Evolutionary conservation across 1,140 invertebrate genomes (phyloP).

Genomic region (Aporrectodea caliginosa): DNA sequence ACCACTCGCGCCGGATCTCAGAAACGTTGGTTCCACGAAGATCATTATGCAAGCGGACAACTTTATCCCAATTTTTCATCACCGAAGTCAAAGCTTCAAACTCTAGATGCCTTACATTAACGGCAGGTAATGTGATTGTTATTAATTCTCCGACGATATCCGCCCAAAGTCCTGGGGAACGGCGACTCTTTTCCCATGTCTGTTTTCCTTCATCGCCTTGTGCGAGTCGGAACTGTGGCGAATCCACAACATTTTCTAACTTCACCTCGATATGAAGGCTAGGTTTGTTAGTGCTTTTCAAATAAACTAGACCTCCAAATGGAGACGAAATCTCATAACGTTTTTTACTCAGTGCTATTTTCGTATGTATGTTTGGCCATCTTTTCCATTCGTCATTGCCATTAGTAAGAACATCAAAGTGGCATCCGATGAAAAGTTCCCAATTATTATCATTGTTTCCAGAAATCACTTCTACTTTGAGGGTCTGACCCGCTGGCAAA

Average conservation of each 20-base stretch:
- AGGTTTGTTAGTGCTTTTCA: constrained; percentile 13
- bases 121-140: constrained; percentile 36
- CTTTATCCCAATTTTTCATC: constrained; percentile 36
- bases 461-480: background rate
- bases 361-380: constrained; percentile 4
- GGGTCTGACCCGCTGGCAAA: constrained; percentile 1
- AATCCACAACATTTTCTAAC: constrained; percentile 19
- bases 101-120: constrained; percentile 24
- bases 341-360: background rate
- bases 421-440: background rate
- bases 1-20: constrained; percentile 29
- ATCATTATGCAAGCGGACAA: constrained; percentile 32
- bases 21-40: constrained; percentile 31
- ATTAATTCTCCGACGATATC: constrained; percentile 37
- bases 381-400: background rate
- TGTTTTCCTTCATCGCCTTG: constrained; percentile 9
- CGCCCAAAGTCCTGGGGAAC: constrained; percentile 37
- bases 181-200: constrained; percentile 19
- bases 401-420: background rate
- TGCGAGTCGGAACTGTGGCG: constrained; percentile 12
- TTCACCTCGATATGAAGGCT: background rate
- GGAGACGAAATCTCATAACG: constrained; percentile 3
- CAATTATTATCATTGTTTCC: background rate
- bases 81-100: constrained; percentile 24
- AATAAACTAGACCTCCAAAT: constrained; percentile 28